Base-by-base conservation (phyloP, 1,140 invertebrate genomes). In the Penaeus indicus region DNA sequence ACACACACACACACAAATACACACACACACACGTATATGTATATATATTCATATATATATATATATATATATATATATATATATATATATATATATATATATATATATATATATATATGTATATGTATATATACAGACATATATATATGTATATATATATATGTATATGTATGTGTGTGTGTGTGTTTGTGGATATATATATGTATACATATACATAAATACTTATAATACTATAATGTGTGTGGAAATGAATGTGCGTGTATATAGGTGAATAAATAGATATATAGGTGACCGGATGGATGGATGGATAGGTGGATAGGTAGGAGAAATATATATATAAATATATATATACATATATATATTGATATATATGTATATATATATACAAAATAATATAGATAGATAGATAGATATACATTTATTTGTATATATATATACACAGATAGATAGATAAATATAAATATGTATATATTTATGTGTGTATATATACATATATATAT, bases 351-450 rank as follows among this genome's bases (percentile, higher is more conserved):
- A 75, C 1, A 75, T 27, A 75, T 75, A 75, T 75, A 75, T 75
- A 75, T 75, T 7, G 21, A 75, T 75, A 27, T 75, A 27, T 75
- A 27, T 75, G 11, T 75, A 75, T 75, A 75, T 75, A 75, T 75
- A 75, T 75, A 75, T 3, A 75, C 7, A 72, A n/a, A 25, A 5
- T 0, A n/a, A 25, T 72, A 2, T 72, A 25, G 21, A 2, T 72
- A 25, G 21, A 72, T 72, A 72, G 21, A 27, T 25, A 72, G 21
- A 72, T 72, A 72, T 72, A 72, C 25, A 72, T 72, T n/a, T 72
- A 72, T 25, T 22, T n/a, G 3, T 75, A 85, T 47, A 85, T 75
- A 85, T 75, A 72, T 75, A 85, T 75, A 85, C 62, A 85, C 77
- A 47, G 47, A 77, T 75, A 77, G 75, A 60, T 27, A 25, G 75